These are phyloP conservation scores for Rhynchophorus ferrugineus DNA, from an alignment of 1,140 invertebrate species.

Conservation along the genomic window DNA sequence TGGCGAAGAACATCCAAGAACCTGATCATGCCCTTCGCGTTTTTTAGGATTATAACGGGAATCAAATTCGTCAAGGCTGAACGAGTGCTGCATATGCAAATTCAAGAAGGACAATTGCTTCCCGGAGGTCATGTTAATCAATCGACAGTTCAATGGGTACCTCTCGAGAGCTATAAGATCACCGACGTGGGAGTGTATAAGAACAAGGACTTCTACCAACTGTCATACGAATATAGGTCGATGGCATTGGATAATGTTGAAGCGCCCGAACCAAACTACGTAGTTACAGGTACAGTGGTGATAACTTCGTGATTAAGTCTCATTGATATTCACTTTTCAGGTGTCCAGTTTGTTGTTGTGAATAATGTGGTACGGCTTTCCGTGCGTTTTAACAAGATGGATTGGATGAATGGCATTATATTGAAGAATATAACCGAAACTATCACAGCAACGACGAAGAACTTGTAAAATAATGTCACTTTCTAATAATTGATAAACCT, in stretches of 20 bases:
- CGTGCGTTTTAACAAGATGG: too few species aligned
- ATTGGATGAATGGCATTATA: too few species aligned
- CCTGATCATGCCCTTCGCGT: not conserved
- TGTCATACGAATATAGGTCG: constrained; percentile 61
- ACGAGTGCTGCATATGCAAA: constrained; percentile 66
- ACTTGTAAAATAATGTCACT: not conserved
- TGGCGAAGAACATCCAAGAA: not conserved
- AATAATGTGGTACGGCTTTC: too few species aligned
- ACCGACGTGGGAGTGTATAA: constrained; percentile 42
- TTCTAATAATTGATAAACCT: not conserved
- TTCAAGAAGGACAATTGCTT: constrained; percentile 60
- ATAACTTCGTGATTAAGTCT: too few species aligned
- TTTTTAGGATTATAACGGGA: constrained; percentile 65
- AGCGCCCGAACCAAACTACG: constrained; percentile 45
- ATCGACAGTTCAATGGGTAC: constrained; percentile 53
- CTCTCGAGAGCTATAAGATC: constrained; percentile 53
- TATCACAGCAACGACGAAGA: not conserved
- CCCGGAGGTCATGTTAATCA: constrained; percentile 54
- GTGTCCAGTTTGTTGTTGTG: too few species aligned
- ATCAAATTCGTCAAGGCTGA: constrained; percentile 61
- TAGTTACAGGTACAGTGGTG: constrained; percentile 55
- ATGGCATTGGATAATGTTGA: constrained; percentile 70
- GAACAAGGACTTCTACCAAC: constrained; percentile 59
- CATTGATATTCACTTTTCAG: too few species aligned
- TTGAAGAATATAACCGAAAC: not conserved